Base-by-base conservation (phyloP, 2,113 vertebrate genomes). In the Colinus virginianus region DNA sequence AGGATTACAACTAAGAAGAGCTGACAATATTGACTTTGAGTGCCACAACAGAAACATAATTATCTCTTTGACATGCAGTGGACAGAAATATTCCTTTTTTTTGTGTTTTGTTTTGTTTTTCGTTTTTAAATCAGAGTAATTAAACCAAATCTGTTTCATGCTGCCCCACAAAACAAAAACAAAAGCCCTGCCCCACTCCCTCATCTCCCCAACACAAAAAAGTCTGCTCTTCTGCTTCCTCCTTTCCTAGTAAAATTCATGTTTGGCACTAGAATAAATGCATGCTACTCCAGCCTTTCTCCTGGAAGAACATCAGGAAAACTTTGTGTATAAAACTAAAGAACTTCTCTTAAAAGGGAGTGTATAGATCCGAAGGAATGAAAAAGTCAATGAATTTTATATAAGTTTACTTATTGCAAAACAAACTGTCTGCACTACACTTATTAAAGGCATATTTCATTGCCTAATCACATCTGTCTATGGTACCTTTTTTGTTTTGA, bases 1-100 rank as follows among this genome's bases (percentile, higher is more conserved):
- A 88, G 98, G 98, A 99, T 99, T 99, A 99, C 96, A 97, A 95
- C 83, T 71, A 88, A 97, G 97, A 98, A 88, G 86, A 97, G 93
- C 96, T 96, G 96, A 98, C 95, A 97, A 90, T 96, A 96, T 95
- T 90, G 87, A 94, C 96, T 96, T 78, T 87, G 86, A 93, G 85
- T 76, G 91, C 88, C 96, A 96, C 74, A 75, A 63, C 42, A 40
- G 94, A 84, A 92, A 92, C 36, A 8, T 78, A 90, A 94, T 84
- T 81, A 96, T 77, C 53, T 87, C 67, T 93, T 67, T 88, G 94
- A 95, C 53, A 30, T 76, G 59, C 34, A 83, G 83, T 96, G 95
- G 95, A 95, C 96, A 96, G 95, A 92, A 91, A 95, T 78, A 94
- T 45, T 88, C 88, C 4, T 75, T 68, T 90, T 66, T 19, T n/a